Conservation (phyloP, 92 coral and sea anemone genomes). For the Zoanthus solanderi region DNA sequence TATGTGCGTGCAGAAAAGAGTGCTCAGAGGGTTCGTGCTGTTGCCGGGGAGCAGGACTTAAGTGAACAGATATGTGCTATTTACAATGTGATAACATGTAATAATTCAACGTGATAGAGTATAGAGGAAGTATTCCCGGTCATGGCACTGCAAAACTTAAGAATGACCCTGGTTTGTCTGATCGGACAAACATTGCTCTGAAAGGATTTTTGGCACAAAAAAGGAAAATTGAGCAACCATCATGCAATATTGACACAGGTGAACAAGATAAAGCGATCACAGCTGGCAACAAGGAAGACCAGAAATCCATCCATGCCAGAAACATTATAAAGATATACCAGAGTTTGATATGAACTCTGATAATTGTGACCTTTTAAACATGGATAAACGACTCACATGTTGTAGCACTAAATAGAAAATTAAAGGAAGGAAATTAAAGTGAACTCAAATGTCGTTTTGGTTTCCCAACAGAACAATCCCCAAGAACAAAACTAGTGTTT, state of each 20-base stretch:
- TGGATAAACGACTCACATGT: not conserved
- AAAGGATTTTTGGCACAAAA: constrained; percentile 1
- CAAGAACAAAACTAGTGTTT: constrained; percentile 29
- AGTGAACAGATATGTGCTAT: too few species aligned
- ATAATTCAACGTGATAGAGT: too few species aligned
- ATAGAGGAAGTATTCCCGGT: too few species aligned
- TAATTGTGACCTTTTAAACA: not conserved
- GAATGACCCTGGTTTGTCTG: not conserved
- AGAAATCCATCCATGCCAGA: not conserved
- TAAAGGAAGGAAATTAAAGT: too few species aligned
- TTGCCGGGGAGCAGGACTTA: too few species aligned
- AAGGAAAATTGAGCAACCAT: not conserved
- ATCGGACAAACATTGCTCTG: not conserved
- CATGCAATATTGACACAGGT: not conserved
- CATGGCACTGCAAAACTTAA: too few species aligned
- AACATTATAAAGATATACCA: not conserved
- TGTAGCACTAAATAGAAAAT: not conserved
- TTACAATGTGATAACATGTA: too few species aligned
- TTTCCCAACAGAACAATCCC: not conserved
- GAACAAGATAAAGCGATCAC: not conserved
- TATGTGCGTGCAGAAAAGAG: too few species aligned
- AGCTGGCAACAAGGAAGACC: constrained; percentile 4
- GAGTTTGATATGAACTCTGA: constrained; percentile 1
- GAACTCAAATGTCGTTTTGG: not conserved
- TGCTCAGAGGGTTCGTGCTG: too few species aligned